These are phyloP conservation scores for Chalcis sispes DNA, from an alignment of 2,888 invertebrate species.

Conservation along the genomic window DNA sequence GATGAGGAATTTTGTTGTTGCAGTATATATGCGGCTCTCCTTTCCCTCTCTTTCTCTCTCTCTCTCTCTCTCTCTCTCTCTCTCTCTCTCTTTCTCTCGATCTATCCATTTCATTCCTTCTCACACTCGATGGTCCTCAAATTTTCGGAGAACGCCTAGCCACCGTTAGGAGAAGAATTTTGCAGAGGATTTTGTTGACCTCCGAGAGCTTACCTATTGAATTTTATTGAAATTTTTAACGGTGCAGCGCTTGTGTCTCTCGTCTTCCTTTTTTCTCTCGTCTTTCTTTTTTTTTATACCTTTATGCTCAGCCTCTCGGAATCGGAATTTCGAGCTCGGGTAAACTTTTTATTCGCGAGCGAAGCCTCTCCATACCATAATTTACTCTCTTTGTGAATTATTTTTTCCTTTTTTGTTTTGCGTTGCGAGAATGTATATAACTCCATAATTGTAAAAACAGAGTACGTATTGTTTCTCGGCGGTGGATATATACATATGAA, in stretches of 20 bases:
- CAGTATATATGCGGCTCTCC: not conserved
- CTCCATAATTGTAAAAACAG: not conserved
- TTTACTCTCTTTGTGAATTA: no score
- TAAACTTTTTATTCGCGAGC: no score
- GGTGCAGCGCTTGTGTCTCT: not conserved
- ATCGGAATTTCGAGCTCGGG: no score
- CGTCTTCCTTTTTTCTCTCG: not conserved
- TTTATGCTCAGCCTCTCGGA: no score
- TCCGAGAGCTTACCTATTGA: not conserved
- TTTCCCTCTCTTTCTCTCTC: no score
- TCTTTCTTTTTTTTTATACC: not conserved
- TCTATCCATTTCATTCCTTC: no score
- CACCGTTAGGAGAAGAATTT: constrained; percentile 1
- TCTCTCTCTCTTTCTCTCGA: no score
- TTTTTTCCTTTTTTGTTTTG: no score
- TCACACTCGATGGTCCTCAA: not conserved
- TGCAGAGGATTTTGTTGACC: not conserved
- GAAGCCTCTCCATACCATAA: no score
- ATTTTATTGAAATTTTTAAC: constrained; percentile 35
- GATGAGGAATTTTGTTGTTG: constrained; percentile 14
- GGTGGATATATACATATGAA: no score
- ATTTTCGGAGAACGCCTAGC: not conserved
- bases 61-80: no score
- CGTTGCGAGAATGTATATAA: not conserved
- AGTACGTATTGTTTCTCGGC: no score